Base-by-base conservation (phyloP, 1,140 invertebrate genomes). In the Odontomachus brunneus region DNA sequence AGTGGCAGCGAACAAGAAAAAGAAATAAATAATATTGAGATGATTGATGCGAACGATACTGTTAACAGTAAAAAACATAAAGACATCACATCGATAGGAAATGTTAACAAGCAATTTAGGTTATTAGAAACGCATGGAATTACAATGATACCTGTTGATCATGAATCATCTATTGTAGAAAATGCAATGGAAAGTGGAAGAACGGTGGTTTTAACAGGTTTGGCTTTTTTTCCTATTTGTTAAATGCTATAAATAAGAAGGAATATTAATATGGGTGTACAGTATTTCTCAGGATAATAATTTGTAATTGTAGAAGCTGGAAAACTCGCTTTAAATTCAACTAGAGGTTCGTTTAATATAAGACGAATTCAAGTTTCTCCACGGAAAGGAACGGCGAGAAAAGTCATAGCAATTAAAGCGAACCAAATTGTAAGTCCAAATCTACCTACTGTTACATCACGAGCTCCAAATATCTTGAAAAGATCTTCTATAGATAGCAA, bases 111-210 rank as follows among this genome's bases (percentile, higher is more conserved):
- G 73, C 91, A 96, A 15, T 92, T 97, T 84, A 95, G 96, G 90
- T 95, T 97, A 91, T 93, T 98, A 29, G 97, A 97, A 94, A 95
- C 96, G 83, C 97, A 98, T 92, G 97, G 97, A 51, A 97, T 98
- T 62, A 96, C 96, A 29, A 97, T 97, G 95, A 95, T 97, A 84
- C 96, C 97, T 51, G 84, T 93, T 5, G 95, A 95, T 81, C 96
- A 97, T 92, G 96, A 97, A 73, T 95, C 95, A 9, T 96, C 96
- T 48, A 96, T 97, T 53, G 95, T 98, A 33, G 96, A 96, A 71
- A 97, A 96, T 71, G 97, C 97, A 14, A 95, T 98, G 88, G 96
- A 97, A 94, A 97, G 96, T 93, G 97, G 97, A 1, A 96, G 97
- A 91, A 96, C 96, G 59, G 95, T 98, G 22, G 95, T 97, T 71